Evolutionary conservation across 2,888 invertebrate species (phyloP), one percentile per base, ranked within the genome.

Genomic region (Lathronympha strigana): DNA sequence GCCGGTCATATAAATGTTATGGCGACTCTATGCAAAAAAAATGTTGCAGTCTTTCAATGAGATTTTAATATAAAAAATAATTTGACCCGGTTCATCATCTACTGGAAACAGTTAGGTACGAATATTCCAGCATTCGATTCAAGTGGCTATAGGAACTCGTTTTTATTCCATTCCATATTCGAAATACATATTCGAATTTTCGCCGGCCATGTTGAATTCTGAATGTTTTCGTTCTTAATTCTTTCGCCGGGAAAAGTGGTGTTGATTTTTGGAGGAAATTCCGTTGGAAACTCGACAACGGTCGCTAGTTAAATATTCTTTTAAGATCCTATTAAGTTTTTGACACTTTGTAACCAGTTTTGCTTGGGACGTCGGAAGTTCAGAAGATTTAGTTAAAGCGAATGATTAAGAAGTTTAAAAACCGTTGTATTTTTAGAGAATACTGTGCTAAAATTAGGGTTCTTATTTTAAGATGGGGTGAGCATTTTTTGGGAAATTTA

Each of bases 41-140:
- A n/a, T n/a, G n/a, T n/a, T n/a, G n/a, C n/a, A n/a, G n/a, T n/a
- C n/a, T n/a, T n/a, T n/a, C n/a, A n/a, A n/a, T n/a, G n/a, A n/a
- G n/a, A n/a, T n/a, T n/a, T n/a, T n/a, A n/a, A n/a, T 0, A 8
- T 36, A n/a, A 36, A 9, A 36, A n/a, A 5, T 36, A 8, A 13
- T 15, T n/a, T 36, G 4, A 36, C n/a, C 13, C n/a, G 2, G 36
- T 3, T n/a, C n/a, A n/a, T n/a, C 36, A n/a, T 9, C 9, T 19
- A 3, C 11, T 13, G 13, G 13, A 47, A n/a, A 47, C 9, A 23
- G 47, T 47, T 47, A 23, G 47, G 23, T 47, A 23, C 6, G 47
- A 47, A 47, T n/a, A 47, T 13, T 13, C 80, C 75, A 74, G 71
- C 74, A 77, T 79, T 74, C 71, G 74, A 71, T 68, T 68, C 71